Percentiles rank a stretch among this genome's conserved stretches.
Evolutionary conservation across 2,888 invertebrate species (phyloP).

Genomic region (Oscheius sp.): DNA sequence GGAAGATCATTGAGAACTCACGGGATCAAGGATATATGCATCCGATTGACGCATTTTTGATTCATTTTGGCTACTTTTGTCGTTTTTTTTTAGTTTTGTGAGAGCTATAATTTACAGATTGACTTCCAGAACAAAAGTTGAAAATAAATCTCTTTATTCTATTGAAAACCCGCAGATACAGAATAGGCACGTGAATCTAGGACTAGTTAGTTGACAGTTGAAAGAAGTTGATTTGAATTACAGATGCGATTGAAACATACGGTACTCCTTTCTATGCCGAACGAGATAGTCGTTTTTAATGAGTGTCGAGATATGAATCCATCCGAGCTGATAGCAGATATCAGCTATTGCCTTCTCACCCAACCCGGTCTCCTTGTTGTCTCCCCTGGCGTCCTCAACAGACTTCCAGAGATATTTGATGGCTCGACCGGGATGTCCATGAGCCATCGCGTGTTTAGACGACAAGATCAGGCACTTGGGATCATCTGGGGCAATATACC

Average conservation of each 20-base stretch:
- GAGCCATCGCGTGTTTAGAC: conserved; percentile 80
- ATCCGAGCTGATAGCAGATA: conserved; percentile 78
- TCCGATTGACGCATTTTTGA: no score
- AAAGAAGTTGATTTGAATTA: no score
- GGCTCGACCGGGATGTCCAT: conserved; percentile 84
- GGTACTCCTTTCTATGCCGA: conserved; percentile 79
- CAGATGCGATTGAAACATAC: conserved; percentile 78
- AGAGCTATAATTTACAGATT: no score
- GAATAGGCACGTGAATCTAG: no score
- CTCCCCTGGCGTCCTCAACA: conserved; percentile 73
- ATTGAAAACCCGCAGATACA: no score
- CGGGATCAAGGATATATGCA: no score
- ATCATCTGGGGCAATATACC: conserved; percentile 84
- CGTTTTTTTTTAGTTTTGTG: no score
- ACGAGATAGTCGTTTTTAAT: conserved; percentile 76
- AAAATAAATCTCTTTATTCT: no score
- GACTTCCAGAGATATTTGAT: conserved; percentile 74
- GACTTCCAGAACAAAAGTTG: no score
- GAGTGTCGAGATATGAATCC: conserved; percentile 78
- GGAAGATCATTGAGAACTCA: no score
- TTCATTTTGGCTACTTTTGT: no score
- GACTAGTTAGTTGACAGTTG: no score
- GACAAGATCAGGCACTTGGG: conserved; percentile 81
- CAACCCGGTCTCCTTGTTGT: conserved; percentile 36
- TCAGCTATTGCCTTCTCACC: conserved; percentile 50